These are phyloP conservation scores for Dasypolia templi DNA, from an alignment of 2,888 invertebrate genomes.

Conservation along the genomic window DNA sequence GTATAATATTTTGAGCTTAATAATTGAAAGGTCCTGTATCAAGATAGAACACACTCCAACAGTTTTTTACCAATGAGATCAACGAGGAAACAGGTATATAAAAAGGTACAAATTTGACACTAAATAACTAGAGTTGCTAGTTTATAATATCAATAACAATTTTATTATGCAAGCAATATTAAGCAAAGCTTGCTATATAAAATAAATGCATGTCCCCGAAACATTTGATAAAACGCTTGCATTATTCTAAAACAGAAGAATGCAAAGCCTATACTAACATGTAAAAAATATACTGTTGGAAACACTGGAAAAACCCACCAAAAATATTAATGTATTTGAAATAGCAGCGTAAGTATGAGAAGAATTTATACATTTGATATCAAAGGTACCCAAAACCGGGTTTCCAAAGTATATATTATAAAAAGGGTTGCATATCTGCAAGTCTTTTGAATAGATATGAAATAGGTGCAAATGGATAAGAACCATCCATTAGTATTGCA, in stretches of 20 bases:
- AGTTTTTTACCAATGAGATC: constrained; percentile 82
- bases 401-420: constrained; percentile 12
- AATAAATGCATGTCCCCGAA: constrained; percentile 26
- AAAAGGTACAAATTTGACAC: constrained; percentile 70
- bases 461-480: neutral
- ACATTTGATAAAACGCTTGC: constrained; percentile 5
- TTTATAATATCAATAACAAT: constrained; percentile 47
- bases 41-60: constrained; percentile 87
- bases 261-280: neutral
- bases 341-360: constrained; percentile 27
- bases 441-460: constrained; percentile 27
- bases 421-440: constrained; percentile 17
- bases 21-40: constrained; percentile 87
- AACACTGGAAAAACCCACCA: constrained; percentile 1
- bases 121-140: constrained; percentile 67
- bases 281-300: neutral
- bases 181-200: constrained; percentile 18
- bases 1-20: constrained; percentile 88
- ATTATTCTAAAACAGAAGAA: constrained; percentile 2
- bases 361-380: constrained; percentile 31
- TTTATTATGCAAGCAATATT: constrained; percentile 49
- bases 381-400: constrained; percentile 31
- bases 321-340: neutral
- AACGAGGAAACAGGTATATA: constrained; percentile 65
- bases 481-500: constrained; percentile 12